A percentile compares a stretch with the other conserved stretches of the same genome.
These are phyloP conservation scores for Napeogenes inachia DNA, from an alignment of 2,888 invertebrate species.

Conservation along the genomic window DNA sequence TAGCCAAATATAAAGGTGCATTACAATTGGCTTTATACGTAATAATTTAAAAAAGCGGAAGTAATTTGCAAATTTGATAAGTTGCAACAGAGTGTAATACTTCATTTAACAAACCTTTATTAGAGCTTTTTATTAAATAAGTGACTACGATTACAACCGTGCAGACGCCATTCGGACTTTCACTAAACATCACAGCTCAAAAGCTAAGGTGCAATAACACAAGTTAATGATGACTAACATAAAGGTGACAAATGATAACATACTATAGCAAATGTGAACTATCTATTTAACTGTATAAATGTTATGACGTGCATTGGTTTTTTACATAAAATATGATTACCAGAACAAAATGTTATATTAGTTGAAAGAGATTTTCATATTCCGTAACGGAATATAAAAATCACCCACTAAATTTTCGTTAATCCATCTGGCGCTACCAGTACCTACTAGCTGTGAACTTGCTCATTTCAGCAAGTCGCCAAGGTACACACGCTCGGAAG, in stretches of 20 bases:
- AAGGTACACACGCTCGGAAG: constrained; percentile 56
- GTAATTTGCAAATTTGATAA: constrained; percentile 21
- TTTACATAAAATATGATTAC: constrained; percentile 27
- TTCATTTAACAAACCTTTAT: constrained; percentile 38
- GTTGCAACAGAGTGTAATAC: constrained; percentile 30
- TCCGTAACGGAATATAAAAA: constrained; percentile 64
- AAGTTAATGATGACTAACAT: constrained; percentile 36
- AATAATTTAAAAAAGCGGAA: constrained; percentile 16
- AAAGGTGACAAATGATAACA: constrained; percentile 57
- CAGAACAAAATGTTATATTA: constrained; percentile 54
- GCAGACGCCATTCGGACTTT: constrained; percentile 20
- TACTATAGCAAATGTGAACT: constrained; percentile 4
- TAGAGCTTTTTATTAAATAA: constrained; percentile 58
- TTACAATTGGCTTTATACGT: background rate
- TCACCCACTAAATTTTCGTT: constrained; percentile 68
- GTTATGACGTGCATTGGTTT: constrained; percentile 37
- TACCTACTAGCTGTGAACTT: constrained; percentile 70
- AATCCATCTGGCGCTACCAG: constrained; percentile 55
- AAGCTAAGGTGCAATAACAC: constrained; percentile 56
- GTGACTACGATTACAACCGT: constrained; percentile 43
- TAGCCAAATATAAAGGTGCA: constrained; percentile 46
- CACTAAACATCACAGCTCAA: constrained; percentile 65
- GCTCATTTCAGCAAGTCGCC: constrained; percentile 73
- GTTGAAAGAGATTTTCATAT: constrained; percentile 74
- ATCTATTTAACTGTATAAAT: constrained; percentile 42